Evolutionary conservation across 2,113 vertebrate genomes (phyloP), one percentile per base, ranked within the genome.

Genomic region (Agapornis roseicollis): DNA sequence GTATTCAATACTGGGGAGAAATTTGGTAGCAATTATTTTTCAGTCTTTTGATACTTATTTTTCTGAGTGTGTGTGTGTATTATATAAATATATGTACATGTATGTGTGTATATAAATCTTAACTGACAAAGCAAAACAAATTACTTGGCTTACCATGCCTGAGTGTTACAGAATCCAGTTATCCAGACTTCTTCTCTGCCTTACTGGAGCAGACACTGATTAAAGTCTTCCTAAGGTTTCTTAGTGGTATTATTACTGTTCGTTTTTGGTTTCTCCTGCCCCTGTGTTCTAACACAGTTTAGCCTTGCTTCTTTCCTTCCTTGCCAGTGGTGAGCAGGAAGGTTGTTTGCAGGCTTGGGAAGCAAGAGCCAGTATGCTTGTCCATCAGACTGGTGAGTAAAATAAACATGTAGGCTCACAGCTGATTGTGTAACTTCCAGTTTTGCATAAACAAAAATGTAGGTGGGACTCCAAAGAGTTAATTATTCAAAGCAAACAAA

Each of bases 221-320:
- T 22, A 25, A 77, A 77, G 70, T 9, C 28, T 71, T 53, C 17
- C 20, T 23, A 28, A 41, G 22, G 55, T 29, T 88, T 76, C 50
- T 49, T 47, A 31, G 50, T 8, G n/a, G 6, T 50, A 10, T 23
- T 63, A 7, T 11, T 80, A 19, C n/a, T 28, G 52, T 24, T 37
- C 2, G 31, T 60, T 29, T 42, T 49, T 17, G 1, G 8, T 61
- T 29, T 25, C 7, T 18, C 4, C 17, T 14, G 4, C 2, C 29
- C 4, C 16, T 2, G 1, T 73, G 9, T 58, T 60, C 33, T 37
- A 73, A 33, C 46, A 52, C n/a, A 35, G 17, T 23, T 56, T 41
- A 64, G 17, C 12, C 10, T n/a, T 42, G 27, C 9, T 68, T 7
- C 17, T 60, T 52, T 47, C 19, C 12, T 42, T 55, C 14, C 50